These are phyloP conservation scores for Monopis laevigella DNA, from an alignment of 2,888 invertebrate genomes.

Conservation along the genomic window DNA sequence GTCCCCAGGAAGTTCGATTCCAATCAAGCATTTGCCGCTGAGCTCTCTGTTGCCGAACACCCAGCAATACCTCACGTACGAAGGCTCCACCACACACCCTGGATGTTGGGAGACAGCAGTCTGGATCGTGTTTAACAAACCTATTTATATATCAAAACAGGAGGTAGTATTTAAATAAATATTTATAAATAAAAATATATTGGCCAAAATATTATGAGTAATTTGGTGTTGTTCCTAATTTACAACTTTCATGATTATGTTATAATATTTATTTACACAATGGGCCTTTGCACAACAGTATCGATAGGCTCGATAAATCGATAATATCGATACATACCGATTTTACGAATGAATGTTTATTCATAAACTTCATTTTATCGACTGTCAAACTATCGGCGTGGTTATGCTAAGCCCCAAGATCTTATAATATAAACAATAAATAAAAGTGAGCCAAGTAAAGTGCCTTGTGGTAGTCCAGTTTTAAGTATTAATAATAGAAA, in stretches of 20 bases:
- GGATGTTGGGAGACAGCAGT: slow-evolving; percentile 99
- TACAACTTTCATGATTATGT: too few species aligned
- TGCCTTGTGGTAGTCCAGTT: neutral
- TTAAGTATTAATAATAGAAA: neutral
- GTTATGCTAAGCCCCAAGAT: too few species aligned
- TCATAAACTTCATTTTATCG: too few species aligned
- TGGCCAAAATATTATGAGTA: too few species aligned
- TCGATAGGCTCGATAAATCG: too few species aligned
- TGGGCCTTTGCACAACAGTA: too few species aligned
- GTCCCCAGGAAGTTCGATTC: slow-evolving; percentile 78
- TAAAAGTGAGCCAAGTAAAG: too few species aligned
- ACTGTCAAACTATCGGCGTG: too few species aligned
- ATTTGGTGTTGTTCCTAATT: neutral
- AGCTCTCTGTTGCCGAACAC: slow-evolving; percentile 90
- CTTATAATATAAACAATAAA: too few species aligned
- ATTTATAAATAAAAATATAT: neutral
- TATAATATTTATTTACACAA: too few species aligned
- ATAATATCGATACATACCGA: too few species aligned
- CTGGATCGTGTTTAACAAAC: slow-evolving; percentile 98
- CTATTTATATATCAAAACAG: slow-evolving; percentile 94
- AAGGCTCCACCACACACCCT: slow-evolving; percentile 97
- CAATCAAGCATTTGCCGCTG: slow-evolving; percentile 86
- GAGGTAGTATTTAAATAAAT: slow-evolving; percentile 71
- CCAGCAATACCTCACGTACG: slow-evolving; percentile 96
- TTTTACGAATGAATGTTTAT: too few species aligned